Percentiles rank a stretch among this genome's conserved stretches.
Conservation (phyloP, 1,140 invertebrate genomes). For the Euwallacea fornicatus region DNA sequence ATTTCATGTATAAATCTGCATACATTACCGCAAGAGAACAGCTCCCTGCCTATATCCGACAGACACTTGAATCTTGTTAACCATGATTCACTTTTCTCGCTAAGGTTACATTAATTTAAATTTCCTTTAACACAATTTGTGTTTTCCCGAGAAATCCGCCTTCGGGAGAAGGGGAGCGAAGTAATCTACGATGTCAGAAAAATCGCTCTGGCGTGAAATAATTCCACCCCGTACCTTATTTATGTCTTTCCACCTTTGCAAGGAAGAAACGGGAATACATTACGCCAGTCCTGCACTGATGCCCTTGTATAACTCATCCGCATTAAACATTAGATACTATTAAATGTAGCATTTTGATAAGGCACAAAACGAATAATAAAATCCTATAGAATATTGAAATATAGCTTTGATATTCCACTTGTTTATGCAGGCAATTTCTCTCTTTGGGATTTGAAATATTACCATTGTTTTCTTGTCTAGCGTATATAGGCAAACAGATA, state of each 20-base stretch:
- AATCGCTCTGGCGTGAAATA: constrained; percentile 23
- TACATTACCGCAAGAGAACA: constrained; percentile 4
- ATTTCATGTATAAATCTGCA: constrained; percentile 19
- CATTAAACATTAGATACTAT: no score
- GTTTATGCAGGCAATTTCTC: constrained; percentile 3
- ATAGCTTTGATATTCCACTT: not conserved
- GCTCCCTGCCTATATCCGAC: constrained; percentile 8
- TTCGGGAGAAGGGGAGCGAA: constrained; percentile 14
- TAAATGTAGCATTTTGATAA: no score
- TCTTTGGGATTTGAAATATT: constrained; percentile 1
- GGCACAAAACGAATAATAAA: not conserved
- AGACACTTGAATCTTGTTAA: constrained; percentile 21
- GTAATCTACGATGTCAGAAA: constrained; percentile 27
- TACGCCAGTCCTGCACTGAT: not conserved
- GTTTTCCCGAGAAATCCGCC: constrained; percentile 15
- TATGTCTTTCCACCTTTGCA: constrained; percentile 9
- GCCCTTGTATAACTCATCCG: no score
- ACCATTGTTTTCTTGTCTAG: constrained; percentile 6
- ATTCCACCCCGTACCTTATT: constrained; percentile 22
- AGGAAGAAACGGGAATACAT: not conserved
- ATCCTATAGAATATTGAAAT: not conserved
- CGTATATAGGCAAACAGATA: constrained; percentile 1
- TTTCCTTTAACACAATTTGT: constrained; percentile 26
- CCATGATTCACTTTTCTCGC: constrained; percentile 13
- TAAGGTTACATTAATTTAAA: constrained; percentile 29